Conservation (phyloP, 1,140 invertebrate genomes). For the Ruditapes philippinarum region DNA sequence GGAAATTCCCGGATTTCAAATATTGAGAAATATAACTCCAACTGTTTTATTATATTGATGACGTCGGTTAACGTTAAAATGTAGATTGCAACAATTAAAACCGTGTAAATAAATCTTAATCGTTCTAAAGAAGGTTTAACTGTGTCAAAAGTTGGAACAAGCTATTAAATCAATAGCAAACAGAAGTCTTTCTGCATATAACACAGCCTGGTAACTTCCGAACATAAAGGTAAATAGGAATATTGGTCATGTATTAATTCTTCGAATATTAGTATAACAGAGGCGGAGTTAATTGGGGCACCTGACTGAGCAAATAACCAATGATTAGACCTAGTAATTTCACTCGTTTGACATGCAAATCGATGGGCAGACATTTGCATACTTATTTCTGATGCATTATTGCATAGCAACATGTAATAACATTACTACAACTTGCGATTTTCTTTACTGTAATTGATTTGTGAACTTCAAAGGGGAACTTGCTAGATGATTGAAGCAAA, state of each 20-base stretch:
- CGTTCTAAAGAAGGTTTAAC: no score
- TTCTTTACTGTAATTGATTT: no score
- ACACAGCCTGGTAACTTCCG: not conserved
- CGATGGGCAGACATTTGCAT: not conserved
- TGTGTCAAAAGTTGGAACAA: no score
- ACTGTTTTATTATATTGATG: not conserved
- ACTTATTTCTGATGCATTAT: not conserved
- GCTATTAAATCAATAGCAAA: not conserved
- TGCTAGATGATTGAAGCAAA: no score
- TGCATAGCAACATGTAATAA: no score
- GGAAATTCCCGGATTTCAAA: not conserved
- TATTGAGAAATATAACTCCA: conserved; percentile 4
- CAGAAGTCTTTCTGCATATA: not conserved
- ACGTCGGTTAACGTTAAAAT: not conserved
- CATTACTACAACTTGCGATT: no score
- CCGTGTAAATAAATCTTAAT: no score
- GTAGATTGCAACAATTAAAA: not conserved
- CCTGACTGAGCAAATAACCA: conserved; percentile 22
- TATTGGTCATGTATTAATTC: not conserved
- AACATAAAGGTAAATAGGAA: not conserved
- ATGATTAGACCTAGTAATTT: not conserved
- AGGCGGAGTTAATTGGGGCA: conserved; percentile 14
- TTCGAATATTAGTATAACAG: not conserved
- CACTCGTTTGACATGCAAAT: not conserved
- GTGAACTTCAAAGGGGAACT: no score